These are phyloP conservation scores for Drosophila funebris DNA, from an alignment of 1,140 invertebrate genomes.

Conservation along the genomic window DNA sequence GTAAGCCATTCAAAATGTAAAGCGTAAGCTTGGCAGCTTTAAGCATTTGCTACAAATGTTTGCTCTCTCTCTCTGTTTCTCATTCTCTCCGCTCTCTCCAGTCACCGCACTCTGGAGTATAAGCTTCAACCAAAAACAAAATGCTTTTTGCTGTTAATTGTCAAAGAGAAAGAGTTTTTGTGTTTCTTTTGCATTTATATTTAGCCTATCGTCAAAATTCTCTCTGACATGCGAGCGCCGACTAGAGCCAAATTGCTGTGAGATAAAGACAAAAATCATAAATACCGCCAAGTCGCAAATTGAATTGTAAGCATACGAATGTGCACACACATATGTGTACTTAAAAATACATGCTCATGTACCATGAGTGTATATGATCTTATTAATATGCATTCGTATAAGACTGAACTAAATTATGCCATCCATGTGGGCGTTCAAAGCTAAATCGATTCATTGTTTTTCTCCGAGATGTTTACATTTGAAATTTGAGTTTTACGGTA, in stretches of 20 bases:
- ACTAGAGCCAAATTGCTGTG: constrained; percentile 24
- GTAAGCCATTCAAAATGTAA: constrained; percentile 39
- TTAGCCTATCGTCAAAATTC: constrained; percentile 52
- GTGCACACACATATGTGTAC: not conserved
- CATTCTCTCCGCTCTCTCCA: not conserved
- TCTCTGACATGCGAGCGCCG: constrained; percentile 30
- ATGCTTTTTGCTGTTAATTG: constrained; percentile 36
- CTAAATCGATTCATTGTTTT: constrained; percentile 53
- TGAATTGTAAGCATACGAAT: constrained; percentile 44
- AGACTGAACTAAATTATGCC: constrained; percentile 45
- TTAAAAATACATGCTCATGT: constrained; percentile 16
- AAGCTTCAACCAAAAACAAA: constrained; percentile 21
- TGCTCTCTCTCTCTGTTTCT: not conserved
- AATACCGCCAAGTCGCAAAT: constrained; percentile 58
- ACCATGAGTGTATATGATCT: constrained; percentile 3
- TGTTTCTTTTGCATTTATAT: constrained; percentile 50
- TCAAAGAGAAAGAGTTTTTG: constrained; percentile 47
- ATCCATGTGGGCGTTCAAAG: constrained; percentile 58
- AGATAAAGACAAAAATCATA: constrained; percentile 69
- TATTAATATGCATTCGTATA: constrained; percentile 7
- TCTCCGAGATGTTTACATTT: constrained; percentile 59
- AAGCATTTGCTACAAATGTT: constrained; percentile 14
- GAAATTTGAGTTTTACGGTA: constrained; percentile 62
- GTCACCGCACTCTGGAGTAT: not conserved
- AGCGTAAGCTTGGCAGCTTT: constrained; percentile 24